phyloP scores from a whole-genome alignment of 1,140 invertebrate species.

The Helicorthomorpha holstii region DNA sequence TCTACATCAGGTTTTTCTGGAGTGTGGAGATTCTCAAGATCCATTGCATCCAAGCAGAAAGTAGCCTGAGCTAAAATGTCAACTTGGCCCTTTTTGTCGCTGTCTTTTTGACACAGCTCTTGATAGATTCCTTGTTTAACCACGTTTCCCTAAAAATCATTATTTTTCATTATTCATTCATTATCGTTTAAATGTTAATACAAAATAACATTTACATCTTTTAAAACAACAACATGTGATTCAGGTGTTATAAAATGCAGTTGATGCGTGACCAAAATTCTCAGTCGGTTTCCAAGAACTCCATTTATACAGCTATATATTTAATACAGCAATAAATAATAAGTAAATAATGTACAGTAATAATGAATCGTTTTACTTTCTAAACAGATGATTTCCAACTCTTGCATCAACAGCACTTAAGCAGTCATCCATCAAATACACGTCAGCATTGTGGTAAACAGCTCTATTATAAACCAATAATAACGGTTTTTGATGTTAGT shows the following conservation, averaged over 20 bases:
- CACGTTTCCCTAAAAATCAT: not conserved
- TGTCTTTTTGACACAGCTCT: not conserved
- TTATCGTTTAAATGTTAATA: too few species aligned
- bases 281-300: conserved; percentile 49
- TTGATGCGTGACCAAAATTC: conserved; percentile 72
- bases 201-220: conserved; percentile 47
- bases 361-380: conserved; percentile 14
- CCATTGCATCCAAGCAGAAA: not conserved
- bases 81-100: not conserved
- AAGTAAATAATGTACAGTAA: not conserved
- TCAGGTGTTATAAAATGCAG: conserved; percentile 59
- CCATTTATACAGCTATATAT: conserved; percentile 30
- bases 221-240: conserved; percentile 54
- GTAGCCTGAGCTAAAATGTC: not conserved
- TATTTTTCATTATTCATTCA: too few species aligned
- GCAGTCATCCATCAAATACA: conserved; percentile 35
- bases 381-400: conserved; percentile 29
- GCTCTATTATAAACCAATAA: conserved; percentile 30
- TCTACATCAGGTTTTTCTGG: not conserved
- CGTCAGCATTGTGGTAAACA: conserved; percentile 52
- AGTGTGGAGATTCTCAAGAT: conserved; percentile 9
- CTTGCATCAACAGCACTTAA: conserved; percentile 33
- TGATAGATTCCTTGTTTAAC: not conserved
- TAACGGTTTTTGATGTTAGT: too few species aligned
- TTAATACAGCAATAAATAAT: not conserved